Percentiles rank a stretch among this genome's conserved stretches.
These are phyloP conservation scores for Caenorhabditis sulstoni DNA, from an alignment of 2,888 invertebrate genomes.

Conservation along the genomic window DNA sequence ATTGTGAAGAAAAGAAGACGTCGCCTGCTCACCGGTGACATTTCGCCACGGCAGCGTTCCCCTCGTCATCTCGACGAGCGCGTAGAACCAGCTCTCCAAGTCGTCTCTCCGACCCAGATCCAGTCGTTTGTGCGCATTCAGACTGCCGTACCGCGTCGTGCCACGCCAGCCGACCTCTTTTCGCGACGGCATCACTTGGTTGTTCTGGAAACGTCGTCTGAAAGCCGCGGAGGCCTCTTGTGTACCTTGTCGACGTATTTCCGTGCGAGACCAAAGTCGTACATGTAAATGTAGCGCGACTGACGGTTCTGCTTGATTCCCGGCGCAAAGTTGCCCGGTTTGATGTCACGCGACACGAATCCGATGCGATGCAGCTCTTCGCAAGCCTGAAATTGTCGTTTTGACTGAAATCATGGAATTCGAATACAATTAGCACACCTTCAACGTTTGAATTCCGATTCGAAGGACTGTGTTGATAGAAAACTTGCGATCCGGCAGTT, in stretches of 20 bases:
- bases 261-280: constrained; percentile 72
- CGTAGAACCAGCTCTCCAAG: constrained; percentile 74
- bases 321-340: constrained; percentile 76
- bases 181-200: constrained; percentile 64
- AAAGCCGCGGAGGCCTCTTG: constrained; percentile 18
- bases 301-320: constrained; percentile 67
- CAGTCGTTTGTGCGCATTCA: constrained; percentile 61
- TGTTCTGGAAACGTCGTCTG: constrained; percentile 55
- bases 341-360: constrained; percentile 72
- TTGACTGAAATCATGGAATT: neutral
- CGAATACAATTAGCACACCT: no score
- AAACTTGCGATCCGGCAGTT: constrained; percentile 68
- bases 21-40: constrained; percentile 62
- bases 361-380: constrained; percentile 73
- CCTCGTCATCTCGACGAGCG: constrained; percentile 67
- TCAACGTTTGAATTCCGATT: constrained; percentile 69
- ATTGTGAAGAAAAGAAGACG: no score
- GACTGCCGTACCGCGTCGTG: constrained; percentile 73
- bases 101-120: constrained; percentile 73
- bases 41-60: constrained; percentile 74
- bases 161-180: constrained; percentile 76
- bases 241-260: constrained; percentile 63
- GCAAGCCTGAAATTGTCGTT: constrained; percentile 67
- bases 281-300: constrained; percentile 65
- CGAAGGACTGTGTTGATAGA: constrained; percentile 67